Evolutionary conservation across 92 coral and sea anemone species (phyloP).

Genomic region (Meandrina meandrites): DNA sequence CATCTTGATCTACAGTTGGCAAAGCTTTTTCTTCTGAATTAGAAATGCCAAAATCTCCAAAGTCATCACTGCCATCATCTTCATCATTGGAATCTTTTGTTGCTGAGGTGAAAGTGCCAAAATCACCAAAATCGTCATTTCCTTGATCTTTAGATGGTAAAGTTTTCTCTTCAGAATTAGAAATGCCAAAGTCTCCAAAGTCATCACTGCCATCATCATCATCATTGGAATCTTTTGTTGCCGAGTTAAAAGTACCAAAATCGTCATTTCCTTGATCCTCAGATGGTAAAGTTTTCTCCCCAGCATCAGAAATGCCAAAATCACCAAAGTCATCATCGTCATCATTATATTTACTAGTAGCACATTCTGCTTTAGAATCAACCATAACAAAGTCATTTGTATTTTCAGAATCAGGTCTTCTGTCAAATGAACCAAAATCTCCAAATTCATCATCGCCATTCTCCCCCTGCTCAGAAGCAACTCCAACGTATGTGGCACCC

Average conservation of each 20-base stretch:
- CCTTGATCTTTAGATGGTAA: conserved; percentile 3
- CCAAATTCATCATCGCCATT: conserved; percentile 17
- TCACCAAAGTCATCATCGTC: conserved; percentile 54
- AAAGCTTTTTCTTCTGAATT: neutral
- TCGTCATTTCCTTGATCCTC: conserved; percentile 12
- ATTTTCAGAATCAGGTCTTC: neutral
- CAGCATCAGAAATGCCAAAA: conserved; percentile 29
- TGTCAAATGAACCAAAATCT: conserved; percentile 23
- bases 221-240: neutral
- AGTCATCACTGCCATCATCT: conserved; percentile 35
- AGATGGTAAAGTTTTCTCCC: neutral
- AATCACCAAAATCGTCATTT: conserved; percentile 47
- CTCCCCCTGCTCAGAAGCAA: neutral
- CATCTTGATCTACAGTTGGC: neutral
- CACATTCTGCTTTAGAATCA: conserved; percentile 2
- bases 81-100: neutral
- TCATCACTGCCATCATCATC: neutral
- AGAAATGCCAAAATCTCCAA: conserved; percentile 54
- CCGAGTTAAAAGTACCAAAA: conserved; percentile 24
- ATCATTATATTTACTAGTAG: neutral
- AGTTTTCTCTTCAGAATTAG: neutral
- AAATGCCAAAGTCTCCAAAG: conserved; percentile 9
- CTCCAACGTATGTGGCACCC: neutral
- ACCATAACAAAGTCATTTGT: conserved; percentile 5
- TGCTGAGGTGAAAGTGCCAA: conserved; percentile 23